phyloP scores from a whole-genome alignment of 2,797 vertebrate species.

The Poeciliopsis gracilis region DNA sequence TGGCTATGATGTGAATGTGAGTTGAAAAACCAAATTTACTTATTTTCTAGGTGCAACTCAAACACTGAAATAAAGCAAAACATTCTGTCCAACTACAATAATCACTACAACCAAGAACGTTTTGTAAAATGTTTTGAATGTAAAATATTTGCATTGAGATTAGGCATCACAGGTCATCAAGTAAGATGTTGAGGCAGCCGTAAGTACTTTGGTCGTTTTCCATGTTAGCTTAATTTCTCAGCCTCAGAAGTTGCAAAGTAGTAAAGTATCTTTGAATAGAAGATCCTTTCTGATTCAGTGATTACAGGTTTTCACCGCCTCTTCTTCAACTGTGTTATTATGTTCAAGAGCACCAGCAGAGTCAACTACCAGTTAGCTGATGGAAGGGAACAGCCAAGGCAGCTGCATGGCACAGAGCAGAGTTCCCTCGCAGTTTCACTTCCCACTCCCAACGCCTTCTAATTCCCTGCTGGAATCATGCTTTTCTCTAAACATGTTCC shows the following conservation, averaged over 20 bases:
- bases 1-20: background rate
- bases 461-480: slow-evolving; percentile 37
- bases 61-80: no score
- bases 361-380: slow-evolving; percentile 40
- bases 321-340: slow-evolving; percentile 49
- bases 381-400: slow-evolving; percentile 35
- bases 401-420: slow-evolving; percentile 13
- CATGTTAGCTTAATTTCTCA: slow-evolving; percentile 4
- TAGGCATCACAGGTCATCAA: background rate
- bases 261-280: slow-evolving; percentile 15
- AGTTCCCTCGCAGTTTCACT: slow-evolving; percentile 14
- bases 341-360: slow-evolving; percentile 30
- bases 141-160: background rate
- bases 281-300: slow-evolving; percentile 41
- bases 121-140: background rate
- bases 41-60: no score
- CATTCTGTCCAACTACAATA: no score
- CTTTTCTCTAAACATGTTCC: slow-evolving; percentile 39
- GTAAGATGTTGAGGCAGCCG: background rate
- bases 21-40: no score
- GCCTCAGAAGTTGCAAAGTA: background rate
- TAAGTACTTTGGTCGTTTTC: background rate
- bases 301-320: slow-evolving; percentile 54
- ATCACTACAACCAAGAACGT: no score
- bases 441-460: slow-evolving; percentile 16